A percentile compares a stretch with the other conserved stretches of the same genome.
These are phyloP conservation scores for Thinocorus orbignyianus DNA, from an alignment of 2,113 vertebrate genomes.

Conservation along the genomic window DNA sequence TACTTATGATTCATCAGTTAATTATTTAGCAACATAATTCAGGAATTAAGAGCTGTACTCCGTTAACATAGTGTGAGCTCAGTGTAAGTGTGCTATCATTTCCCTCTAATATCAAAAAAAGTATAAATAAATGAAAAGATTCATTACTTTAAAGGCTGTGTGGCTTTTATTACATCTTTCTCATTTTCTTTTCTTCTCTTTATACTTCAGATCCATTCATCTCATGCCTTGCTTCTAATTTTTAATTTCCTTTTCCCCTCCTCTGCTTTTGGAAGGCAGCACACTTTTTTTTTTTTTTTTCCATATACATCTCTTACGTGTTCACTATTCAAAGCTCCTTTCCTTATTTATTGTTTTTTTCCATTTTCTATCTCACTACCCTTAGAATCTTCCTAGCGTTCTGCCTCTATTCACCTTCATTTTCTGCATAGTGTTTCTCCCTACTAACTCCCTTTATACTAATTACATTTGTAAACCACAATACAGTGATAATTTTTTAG, in stretches of 20 bases:
- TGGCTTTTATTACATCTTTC: background rate
- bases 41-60: background rate
- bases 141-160: background rate
- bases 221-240: constrained; percentile 5
- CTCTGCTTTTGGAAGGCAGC: background rate
- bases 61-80: background rate
- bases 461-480: background rate
- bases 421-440: background rate
- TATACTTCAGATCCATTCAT: background rate
- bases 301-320: background rate
- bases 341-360: background rate
- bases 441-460: background rate
- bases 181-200: background rate
- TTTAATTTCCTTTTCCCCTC: constrained; percentile 31
- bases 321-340: background rate
- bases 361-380: background rate
- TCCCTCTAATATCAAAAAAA: background rate
- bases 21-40: constrained; percentile 13
- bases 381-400: background rate
- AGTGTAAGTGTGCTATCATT: background rate
- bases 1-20: constrained; percentile 1
- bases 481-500: constrained; percentile 1
- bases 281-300: background rate
- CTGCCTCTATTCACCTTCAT: background rate
- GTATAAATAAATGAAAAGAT: constrained; percentile 16